Evolutionary conservation across 2,797 vertebrate genomes (phyloP).

Genomic region (Amphiprion clarkii): DNA sequence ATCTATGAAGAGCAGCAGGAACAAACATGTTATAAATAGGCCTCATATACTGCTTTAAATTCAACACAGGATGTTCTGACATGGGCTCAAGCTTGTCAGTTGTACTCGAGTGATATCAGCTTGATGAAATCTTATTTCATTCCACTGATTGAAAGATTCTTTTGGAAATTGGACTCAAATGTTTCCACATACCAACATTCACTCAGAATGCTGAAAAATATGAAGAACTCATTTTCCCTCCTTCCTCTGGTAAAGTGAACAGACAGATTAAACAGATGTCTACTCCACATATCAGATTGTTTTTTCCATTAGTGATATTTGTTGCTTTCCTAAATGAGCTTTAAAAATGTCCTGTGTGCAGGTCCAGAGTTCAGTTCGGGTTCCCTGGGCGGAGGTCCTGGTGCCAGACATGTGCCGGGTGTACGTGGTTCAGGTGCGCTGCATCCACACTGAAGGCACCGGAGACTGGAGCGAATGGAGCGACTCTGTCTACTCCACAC

Average conservation of each 20-base stretch:
- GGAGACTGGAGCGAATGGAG: conserved; percentile 96
- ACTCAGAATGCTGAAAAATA: not conserved
- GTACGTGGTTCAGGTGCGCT: conserved; percentile 88
- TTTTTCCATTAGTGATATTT: not conserved
- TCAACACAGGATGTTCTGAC: conserved; percentile 4
- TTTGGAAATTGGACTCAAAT: conserved; percentile 4
- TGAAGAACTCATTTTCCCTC: not conserved
- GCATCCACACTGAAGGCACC: conserved; percentile 75
- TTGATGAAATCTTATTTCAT: not conserved
- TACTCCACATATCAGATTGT: not conserved
- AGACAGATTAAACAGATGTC: conserved; percentile 7
- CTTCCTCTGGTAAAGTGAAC: not conserved
- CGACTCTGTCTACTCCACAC: conserved; percentile 70
- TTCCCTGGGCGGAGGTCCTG: conserved; percentile 58
- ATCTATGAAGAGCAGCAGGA: not conserved
- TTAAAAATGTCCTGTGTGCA: conserved; percentile 66
- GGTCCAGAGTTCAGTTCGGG: conserved; percentile 76
- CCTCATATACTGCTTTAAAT: not conserved
- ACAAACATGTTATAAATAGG: conserved; percentile 7
- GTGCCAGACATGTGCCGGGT: conserved; percentile 85
- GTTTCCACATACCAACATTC: not conserved
- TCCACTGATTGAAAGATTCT: conserved; percentile 7
- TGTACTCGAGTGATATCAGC: conserved; percentile 9
- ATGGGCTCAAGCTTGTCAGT: not conserved
- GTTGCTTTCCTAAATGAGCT: not conserved